phyloP scores from a whole-genome alignment of 2,888 invertebrate genomes.

The Torymus auratus region DNA sequence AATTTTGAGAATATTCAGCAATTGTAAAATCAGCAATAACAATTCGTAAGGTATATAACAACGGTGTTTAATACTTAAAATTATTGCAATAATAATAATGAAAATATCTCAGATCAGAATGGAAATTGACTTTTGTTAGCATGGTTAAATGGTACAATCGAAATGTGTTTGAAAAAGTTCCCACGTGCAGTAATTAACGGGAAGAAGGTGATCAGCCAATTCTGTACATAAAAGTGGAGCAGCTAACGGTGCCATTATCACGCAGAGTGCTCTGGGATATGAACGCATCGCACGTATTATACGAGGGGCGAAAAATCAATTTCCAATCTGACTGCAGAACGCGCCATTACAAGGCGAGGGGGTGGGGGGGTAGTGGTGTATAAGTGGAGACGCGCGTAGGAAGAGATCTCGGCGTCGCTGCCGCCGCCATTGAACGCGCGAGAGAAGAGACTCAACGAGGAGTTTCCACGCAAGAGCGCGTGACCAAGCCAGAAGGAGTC shows the following conservation, averaged over 20 bases:
- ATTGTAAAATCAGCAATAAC: slow-evolving; percentile 27
- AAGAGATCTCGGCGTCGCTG: slow-evolving; percentile 12
- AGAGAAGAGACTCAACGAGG: slow-evolving; percentile 23
- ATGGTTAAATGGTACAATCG: too few relatives aligned
- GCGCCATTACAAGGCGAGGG: background rate
- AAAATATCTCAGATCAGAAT: slow-evolving; percentile 8
- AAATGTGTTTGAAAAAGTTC: too few relatives aligned
- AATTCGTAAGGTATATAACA: slow-evolving; percentile 2
- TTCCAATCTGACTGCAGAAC: slow-evolving; percentile 26
- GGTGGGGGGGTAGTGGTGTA: too few relatives aligned
- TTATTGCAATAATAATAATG: slow-evolving; percentile 9
- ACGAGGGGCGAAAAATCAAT: slow-evolving; percentile 42
- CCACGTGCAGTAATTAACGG: too few relatives aligned
- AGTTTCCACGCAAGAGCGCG: slow-evolving; percentile 28
- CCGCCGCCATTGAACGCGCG: slow-evolving; percentile 33
- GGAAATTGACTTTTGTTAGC: slow-evolving; percentile 45
- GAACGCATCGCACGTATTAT: background rate
- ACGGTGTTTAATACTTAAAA: background rate
- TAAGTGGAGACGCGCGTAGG: too few relatives aligned
- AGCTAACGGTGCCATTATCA: background rate
- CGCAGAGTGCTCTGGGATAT: background rate
- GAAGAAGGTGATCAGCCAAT: background rate
- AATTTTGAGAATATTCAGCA: slow-evolving; percentile 23
- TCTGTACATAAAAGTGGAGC: background rate
- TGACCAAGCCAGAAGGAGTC: slow-evolving; percentile 40